Evolutionary conservation across 2,888 invertebrate genomes (phyloP).

Genomic region (Clistopyga incitator): DNA sequence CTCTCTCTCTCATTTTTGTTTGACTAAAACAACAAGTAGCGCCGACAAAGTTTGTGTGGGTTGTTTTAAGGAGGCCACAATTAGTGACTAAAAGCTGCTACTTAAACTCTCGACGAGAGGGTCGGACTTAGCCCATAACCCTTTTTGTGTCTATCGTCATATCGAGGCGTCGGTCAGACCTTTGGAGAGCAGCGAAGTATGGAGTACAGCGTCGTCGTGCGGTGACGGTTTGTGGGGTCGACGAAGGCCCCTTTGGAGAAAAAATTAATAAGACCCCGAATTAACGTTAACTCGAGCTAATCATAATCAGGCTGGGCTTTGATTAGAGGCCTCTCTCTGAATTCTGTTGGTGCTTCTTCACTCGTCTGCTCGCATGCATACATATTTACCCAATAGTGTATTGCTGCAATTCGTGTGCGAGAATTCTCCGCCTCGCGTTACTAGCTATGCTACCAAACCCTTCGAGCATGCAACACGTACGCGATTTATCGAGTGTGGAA

Average conservation of each 20-base stretch:
- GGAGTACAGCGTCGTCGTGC: constrained; percentile 20
- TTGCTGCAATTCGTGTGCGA: constrained; percentile 4
- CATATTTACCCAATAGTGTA: constrained; percentile 5
- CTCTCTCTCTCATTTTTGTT: too few relatives aligned
- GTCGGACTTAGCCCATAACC: constrained; percentile 2
- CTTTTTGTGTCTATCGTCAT: not conserved
- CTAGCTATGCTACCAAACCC: not conserved
- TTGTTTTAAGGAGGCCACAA: constrained; percentile 17
- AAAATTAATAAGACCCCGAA: constrained; percentile 58
- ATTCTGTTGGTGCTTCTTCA: constrained; percentile 13
- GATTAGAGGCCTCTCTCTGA: constrained; percentile 65
- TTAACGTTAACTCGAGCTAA: constrained; percentile 67
- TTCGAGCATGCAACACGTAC: constrained; percentile 39
- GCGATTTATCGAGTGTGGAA: constrained; percentile 45
- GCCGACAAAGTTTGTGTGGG: constrained; percentile 29
- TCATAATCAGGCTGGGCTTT: constrained; percentile 70
- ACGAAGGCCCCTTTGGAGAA: constrained; percentile 8
- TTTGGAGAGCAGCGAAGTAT: not conserved
- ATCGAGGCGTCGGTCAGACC: constrained; percentile 25
- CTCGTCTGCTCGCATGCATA: constrained; percentile 20
- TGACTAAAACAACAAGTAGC: too few relatives aligned
- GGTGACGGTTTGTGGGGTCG: constrained; percentile 12
- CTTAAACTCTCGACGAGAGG: not conserved
- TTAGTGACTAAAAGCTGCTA: constrained; percentile 24
- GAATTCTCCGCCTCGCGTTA: constrained; percentile 3